Conservation (phyloP, 2,888 invertebrate genomes). For the Apotomis capreana region DNA sequence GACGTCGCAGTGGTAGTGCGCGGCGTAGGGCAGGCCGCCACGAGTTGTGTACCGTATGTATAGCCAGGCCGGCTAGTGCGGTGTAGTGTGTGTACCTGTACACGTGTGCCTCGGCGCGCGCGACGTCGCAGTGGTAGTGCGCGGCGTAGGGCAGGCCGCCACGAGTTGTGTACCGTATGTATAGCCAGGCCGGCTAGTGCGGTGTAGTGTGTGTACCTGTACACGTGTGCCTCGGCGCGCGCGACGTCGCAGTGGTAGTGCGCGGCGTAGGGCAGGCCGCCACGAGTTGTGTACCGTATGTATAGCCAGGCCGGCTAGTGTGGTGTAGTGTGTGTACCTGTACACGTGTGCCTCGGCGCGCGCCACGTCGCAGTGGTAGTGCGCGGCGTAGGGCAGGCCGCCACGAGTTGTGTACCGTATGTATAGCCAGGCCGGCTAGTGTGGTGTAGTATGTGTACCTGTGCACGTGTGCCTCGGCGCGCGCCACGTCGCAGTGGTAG, state of each 20-base stretch:
- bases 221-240: background rate
- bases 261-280: conserved; percentile 11
- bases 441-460: background rate
- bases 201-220: background rate
- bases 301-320: background rate
- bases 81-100: conserved; percentile 43
- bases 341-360: conserved; percentile 18
- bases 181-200: too few relatives aligned
- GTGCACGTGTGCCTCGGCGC: background rate
- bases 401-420: too few relatives aligned
- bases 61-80: conserved; percentile 1
- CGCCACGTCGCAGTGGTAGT: conserved; percentile 21
- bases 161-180: conserved; percentile 11
- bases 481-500: background rate
- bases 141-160: conserved; percentile 22
- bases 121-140: conserved; percentile 8
- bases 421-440: too few relatives aligned
- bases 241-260: conserved; percentile 7
- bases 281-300: background rate
- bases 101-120: conserved; percentile 37
- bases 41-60: background rate
- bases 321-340: background rate
- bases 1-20: conserved; percentile 27
- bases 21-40: conserved; percentile 21
- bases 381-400: conserved; percentile 30